Conservation (phyloP, 64 coral and sea anemone species). For the Pachyseris speciosa region DNA sequence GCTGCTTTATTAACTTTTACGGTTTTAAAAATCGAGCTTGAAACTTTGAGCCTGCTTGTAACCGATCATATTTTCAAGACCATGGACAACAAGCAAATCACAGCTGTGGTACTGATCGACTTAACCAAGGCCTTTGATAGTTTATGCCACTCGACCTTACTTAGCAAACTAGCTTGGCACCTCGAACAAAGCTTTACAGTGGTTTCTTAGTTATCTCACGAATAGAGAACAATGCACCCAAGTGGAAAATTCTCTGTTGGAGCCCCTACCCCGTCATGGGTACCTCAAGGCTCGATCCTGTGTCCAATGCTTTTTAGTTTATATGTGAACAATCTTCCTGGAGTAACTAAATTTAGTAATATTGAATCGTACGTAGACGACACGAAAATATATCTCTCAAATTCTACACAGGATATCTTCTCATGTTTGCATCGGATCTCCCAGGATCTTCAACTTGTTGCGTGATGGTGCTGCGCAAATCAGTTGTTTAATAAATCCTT, state of each 20-base stretch:
- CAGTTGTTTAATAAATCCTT: conserved; percentile 53
- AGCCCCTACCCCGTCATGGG: conserved; percentile 1
- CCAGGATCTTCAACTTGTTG: conserved; percentile 41
- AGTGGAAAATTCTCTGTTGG: conserved; percentile 14
- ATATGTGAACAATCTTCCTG: conserved; percentile 47
- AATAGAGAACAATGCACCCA: conserved; percentile 11
- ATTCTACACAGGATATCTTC: background rate
- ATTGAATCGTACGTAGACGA: no score
- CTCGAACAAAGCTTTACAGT: background rate
- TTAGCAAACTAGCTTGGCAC: conserved; percentile 31
- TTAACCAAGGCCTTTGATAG: conserved; percentile 65
- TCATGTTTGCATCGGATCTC: conserved; percentile 19
- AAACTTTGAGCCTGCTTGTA: conserved; percentile 26
- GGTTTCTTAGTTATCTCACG: conserved; percentile 44
- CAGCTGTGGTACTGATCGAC: conserved; percentile 62
- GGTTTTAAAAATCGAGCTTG: no score
- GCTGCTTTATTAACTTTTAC: no score
- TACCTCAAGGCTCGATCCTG: conserved; percentile 30
- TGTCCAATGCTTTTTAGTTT: conserved; percentile 33
- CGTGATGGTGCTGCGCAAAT: conserved; percentile 50
- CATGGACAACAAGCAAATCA: conserved; percentile 54
- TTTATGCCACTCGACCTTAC: conserved; percentile 32
- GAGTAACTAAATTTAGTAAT: no score
- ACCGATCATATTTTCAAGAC: conserved; percentile 53
- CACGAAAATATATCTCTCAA: background rate